Conservation (phyloP, 2,888 invertebrate species). For the Polyommatus iphigenia region DNA sequence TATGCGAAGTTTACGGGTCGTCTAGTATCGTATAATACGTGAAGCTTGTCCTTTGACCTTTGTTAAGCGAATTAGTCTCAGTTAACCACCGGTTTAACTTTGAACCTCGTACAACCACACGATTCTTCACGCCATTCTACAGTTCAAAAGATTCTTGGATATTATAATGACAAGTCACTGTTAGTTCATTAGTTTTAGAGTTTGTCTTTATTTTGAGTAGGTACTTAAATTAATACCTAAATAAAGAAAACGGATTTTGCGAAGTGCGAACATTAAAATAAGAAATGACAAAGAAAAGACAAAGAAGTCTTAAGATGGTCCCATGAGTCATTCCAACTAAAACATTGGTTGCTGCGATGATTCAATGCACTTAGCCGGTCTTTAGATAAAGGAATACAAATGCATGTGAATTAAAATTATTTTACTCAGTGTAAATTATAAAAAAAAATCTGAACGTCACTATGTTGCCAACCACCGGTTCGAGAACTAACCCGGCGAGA, state of each 20-base stretch:
- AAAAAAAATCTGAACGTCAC: too few relatives aligned
- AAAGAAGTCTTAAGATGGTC: background rate
- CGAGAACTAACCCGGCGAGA: too few relatives aligned
- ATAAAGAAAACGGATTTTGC: background rate
- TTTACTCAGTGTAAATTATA: too few relatives aligned
- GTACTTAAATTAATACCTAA: background rate
- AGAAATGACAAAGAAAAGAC: background rate
- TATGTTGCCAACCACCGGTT: too few relatives aligned
- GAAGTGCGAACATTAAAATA: background rate
- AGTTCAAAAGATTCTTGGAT: background rate
- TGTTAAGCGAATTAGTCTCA: background rate
- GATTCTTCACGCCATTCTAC: background rate
- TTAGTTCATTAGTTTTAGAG: background rate
- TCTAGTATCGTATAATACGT: too few relatives aligned
- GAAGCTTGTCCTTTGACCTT: background rate
- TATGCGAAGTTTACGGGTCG: too few relatives aligned
- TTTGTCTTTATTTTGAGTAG: too few relatives aligned
- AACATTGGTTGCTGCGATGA: background rate
- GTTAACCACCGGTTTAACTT: background rate
- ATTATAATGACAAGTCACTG: too few relatives aligned
- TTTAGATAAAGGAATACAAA: too few relatives aligned
- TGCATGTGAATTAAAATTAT: too few relatives aligned
- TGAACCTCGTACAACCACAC: background rate
- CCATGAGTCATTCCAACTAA: background rate
- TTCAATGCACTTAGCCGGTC: background rate